Base-by-base conservation (phyloP, 2,888 invertebrate species). In the Yponomeuta plumbellus region DNA sequence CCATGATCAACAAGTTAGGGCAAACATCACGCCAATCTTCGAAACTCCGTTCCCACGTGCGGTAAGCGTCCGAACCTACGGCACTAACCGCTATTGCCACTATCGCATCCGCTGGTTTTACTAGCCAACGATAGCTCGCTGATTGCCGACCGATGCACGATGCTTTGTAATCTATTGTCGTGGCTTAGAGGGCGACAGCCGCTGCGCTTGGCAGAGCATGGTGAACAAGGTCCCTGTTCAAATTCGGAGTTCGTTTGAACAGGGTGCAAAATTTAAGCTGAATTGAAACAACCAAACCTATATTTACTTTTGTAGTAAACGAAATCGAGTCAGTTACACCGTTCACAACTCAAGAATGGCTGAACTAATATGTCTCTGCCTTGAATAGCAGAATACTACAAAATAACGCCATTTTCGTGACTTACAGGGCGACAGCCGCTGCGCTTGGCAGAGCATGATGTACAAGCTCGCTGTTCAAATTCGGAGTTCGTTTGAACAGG, bases 61-160 rank as follows among this genome's bases (percentile, higher is more conserved):
- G 66, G 62, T 34, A 61, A 61, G 52, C 61, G 66, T 61, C 34
- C 58, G 20, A 22, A 57, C 21, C 39, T 66, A 71, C 78, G 80
- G 81, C 84, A 84, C 80, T 76, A 78, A 82, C 85, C 85, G 74
- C 84, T 85, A 82, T 85, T 83, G 84, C 87, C 87, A 66, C 87
- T 88, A 88, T 88, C 88, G 81, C 84, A 79, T 89, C 89, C 89
- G 85, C 77, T 74, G 75, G 66, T 66, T 22, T 22, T 72, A 71
- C 70, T 70, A 40, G 70, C 70, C 44, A 70, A 66, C 80, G 83
- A 85, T 87, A 85, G 80, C 78, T 34, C 34, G 72, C 68, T 78
- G 79, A 78, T 78, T 75, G 80, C 75, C 71, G 74, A 71, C 74
- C 77, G 75, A 75, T 72, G 74, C 69, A 74, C 76, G 75, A 75